phyloP scores from a whole-genome alignment of 2,113 vertebrate species.

The Cephalophus harveyi region DNA sequence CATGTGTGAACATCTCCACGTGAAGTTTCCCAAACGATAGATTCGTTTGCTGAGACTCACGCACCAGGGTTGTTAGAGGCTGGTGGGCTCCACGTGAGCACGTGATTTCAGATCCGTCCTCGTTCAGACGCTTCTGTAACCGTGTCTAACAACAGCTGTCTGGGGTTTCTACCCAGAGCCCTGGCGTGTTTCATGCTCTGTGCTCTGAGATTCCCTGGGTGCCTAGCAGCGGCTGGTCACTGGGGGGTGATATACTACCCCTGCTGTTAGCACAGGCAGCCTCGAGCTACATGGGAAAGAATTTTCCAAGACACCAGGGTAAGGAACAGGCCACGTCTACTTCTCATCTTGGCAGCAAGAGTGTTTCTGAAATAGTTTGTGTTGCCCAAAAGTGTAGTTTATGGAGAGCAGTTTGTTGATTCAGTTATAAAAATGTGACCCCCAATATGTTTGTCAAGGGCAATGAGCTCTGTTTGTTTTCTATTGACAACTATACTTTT shows the following conservation, averaged over 20 bases:
- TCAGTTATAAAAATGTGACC: background rate
- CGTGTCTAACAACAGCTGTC: conserved; percentile 41
- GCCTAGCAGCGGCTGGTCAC: background rate
- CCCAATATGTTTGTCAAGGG: background rate
- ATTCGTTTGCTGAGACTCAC: conserved; percentile 61
- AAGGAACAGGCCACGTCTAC: background rate
- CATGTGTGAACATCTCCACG: conserved; percentile 66
- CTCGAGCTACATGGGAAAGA: conserved; percentile 60
- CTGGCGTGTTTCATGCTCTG: background rate
- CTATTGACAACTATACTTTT: background rate
- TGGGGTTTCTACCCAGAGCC: conserved; percentile 35
- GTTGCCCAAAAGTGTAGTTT: background rate
- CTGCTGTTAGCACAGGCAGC: background rate
- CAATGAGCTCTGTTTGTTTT: background rate
- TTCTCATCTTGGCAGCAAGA: background rate
- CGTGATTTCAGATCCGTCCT: conserved; percentile 23
- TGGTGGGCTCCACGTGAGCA: background rate
- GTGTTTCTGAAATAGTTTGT: background rate
- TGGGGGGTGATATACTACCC: background rate
- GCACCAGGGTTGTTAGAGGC: conserved; percentile 50
- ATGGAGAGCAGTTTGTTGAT: background rate
- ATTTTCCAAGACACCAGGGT: conserved; percentile 57
- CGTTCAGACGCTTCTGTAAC: conserved; percentile 54
- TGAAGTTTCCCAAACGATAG: conserved; percentile 68
- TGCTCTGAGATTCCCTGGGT: background rate